Percentiles rank a stretch among this genome's conserved stretches.
Conservation (phyloP, 1,140 invertebrate species). For the Tetragonula clypearis region DNA sequence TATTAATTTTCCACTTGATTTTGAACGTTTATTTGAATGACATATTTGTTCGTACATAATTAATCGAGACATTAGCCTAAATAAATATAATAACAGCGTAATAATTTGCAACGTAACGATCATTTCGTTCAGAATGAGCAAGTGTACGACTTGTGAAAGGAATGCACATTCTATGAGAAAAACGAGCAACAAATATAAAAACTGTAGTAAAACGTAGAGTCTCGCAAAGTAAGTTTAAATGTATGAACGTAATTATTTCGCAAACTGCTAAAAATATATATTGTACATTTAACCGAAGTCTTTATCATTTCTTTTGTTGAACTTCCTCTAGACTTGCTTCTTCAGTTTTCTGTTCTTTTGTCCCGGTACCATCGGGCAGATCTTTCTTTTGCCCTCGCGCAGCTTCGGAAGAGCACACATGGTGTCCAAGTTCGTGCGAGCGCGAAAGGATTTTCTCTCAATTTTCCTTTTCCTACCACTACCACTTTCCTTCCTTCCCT, state of each 20-base stretch:
- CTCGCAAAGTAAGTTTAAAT: background rate
- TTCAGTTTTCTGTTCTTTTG: background rate
- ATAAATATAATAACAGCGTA: too few species aligned
- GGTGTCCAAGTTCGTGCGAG: constrained; percentile 1
- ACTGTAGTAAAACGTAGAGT: background rate
- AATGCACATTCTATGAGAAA: background rate
- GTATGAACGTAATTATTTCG: background rate
- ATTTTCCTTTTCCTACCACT: background rate
- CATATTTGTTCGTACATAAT: too few species aligned
- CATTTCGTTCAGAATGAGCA: too few species aligned
- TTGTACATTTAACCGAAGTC: background rate
- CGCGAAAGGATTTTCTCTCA: constrained; percentile 1
- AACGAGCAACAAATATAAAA: background rate
- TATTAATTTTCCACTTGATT: too few species aligned
- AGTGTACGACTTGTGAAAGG: too few species aligned
- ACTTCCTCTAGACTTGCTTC: background rate
- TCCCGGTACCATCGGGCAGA: background rate
- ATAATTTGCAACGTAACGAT: too few species aligned
- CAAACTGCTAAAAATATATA: background rate
- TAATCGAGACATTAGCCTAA: too few species aligned
- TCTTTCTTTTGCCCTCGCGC: background rate
- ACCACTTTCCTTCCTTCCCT: too few species aligned
- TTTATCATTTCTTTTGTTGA: background rate
- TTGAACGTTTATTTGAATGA: too few species aligned
- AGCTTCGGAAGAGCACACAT: background rate